These are phyloP conservation scores for Cephalopterus ornatus DNA, from an alignment of 2,113 vertebrate genomes.

Conservation along the genomic window DNA sequence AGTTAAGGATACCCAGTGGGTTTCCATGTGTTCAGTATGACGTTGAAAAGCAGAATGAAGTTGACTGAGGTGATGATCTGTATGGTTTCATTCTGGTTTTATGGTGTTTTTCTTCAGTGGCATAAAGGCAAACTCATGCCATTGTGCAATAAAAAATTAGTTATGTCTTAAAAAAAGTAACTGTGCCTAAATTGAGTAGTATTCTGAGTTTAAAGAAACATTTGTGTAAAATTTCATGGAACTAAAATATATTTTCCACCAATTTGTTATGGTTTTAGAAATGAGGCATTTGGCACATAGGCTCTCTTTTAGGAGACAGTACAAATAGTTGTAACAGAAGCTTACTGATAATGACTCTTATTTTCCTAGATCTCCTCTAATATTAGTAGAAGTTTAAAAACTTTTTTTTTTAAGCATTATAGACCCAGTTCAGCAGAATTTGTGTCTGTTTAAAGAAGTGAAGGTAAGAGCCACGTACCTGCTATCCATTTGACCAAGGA, in stretches of 20 bases:
- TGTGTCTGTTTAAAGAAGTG: neutral
- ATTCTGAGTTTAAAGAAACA: neutral
- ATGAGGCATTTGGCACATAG: neutral
- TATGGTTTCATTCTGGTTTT: neutral
- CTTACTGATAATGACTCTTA: neutral
- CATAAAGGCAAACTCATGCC: neutral
- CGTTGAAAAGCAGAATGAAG: neutral
- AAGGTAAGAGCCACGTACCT: neutral
- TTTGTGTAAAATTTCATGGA: conserved; percentile 57
- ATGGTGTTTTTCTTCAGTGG: neutral
- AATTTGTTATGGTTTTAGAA: conserved; percentile 35
- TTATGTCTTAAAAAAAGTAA: neutral
- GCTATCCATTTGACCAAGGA: neutral
- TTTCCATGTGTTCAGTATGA: neutral
- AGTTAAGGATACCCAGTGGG: neutral
- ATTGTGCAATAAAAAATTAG: neutral
- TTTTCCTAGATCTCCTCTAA: neutral
- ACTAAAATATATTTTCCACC: conserved; percentile 28
- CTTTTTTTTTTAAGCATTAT: neutral
- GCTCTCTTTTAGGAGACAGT: neutral
- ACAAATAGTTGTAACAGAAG: neutral
- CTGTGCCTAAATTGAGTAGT: neutral
- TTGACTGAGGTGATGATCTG: neutral
- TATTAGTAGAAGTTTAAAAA: neutral
- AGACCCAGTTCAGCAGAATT: neutral